Base-by-base conservation (phyloP, 2,888 invertebrate genomes). In the Petrolisthes cinctipes region DNA sequence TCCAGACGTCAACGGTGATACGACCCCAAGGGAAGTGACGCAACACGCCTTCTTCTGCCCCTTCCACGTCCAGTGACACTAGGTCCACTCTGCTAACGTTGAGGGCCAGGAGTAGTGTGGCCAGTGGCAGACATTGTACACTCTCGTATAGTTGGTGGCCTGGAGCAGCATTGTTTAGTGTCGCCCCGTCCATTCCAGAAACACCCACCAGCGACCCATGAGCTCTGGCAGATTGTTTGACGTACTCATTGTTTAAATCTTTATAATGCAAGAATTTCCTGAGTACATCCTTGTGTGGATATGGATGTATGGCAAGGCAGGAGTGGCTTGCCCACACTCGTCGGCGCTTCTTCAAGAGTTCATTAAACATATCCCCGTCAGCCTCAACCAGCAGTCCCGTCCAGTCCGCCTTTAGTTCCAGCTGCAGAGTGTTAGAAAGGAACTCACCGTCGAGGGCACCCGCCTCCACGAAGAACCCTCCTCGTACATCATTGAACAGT, bases 361-460 rank as follows among this genome's bases (percentile, higher is more conserved):
- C 23, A 7, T 61, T n/a, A 54, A 82, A 94, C 91, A 94, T 94
- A 2, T 92, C 91, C 0, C 94, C 94, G 92, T 94, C 94, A 11
- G 94, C 93, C 91, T 94, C 94, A 73, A 94, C 93, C 3, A 94
- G 92, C 54, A 94, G 91, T 6, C 94, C 94, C 1, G 92, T 93
- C 94, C 94, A 94, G 61, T 92, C 93, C 6, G 92, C 91, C 66
- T 92, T 92, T 80, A 93, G 91, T 91, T 94, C 94, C 83, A 94
- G 92, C 86, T 92, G 93, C 37, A 94, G 92, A 2, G 94, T 94
- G 91, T 94, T 94, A 51, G 94, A 94, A 61, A 94, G 92, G 4
- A 93, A 93, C 91, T 94, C 94, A 0, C 94, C 94, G 91, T 94
- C 94, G 86, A 94, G 92, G 5, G 94, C 94, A 4, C 94, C 94